phyloP scores from a whole-genome alignment of 2,797 vertebrate genomes.

The Meriones psammophilus region DNA sequence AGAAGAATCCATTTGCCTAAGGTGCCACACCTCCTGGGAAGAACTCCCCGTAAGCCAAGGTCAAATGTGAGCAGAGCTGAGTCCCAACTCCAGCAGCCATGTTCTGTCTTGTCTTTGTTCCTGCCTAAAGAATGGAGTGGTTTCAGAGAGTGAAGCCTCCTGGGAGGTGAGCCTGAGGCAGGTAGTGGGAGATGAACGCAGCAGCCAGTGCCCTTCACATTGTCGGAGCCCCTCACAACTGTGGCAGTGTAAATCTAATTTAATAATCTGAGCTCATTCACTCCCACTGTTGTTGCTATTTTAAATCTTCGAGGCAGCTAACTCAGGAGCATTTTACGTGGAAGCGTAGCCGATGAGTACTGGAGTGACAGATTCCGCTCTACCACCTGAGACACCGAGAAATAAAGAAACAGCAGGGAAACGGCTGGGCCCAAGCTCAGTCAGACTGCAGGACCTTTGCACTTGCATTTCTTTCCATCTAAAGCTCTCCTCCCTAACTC shows the following conservation, averaged over 20 bases:
- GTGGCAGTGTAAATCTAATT: slow-evolving; percentile 54
- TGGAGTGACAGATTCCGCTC: neutral
- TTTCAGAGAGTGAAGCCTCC: neutral
- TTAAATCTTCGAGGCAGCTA: slow-evolving; percentile 70
- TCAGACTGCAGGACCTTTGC: slow-evolving; percentile 17
- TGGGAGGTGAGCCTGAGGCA: neutral
- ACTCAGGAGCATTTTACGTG: slow-evolving; percentile 33
- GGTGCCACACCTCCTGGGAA: neutral
- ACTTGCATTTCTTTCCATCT: neutral
- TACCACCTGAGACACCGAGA: neutral
- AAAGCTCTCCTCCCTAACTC: neutral
- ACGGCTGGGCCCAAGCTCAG: neutral
- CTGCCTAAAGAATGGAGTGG: neutral
- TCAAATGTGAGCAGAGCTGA: neutral
- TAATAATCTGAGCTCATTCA: slow-evolving; percentile 6
- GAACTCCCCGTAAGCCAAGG: neutral
- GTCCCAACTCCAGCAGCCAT: neutral
- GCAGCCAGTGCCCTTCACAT: neutral
- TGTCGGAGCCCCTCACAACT: neutral
- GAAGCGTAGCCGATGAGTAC: neutral
- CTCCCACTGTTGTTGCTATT: slow-evolving; percentile 61
- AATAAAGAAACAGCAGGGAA: neutral
- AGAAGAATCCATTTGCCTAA: neutral
- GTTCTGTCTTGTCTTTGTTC: neutral
- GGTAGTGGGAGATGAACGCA: neutral